Percentiles rank a stretch among this genome's conserved stretches.
These are phyloP conservation scores for Heliconius nattereri DNA, from an alignment of 1,140 invertebrate species.

Conservation along the genomic window DNA sequence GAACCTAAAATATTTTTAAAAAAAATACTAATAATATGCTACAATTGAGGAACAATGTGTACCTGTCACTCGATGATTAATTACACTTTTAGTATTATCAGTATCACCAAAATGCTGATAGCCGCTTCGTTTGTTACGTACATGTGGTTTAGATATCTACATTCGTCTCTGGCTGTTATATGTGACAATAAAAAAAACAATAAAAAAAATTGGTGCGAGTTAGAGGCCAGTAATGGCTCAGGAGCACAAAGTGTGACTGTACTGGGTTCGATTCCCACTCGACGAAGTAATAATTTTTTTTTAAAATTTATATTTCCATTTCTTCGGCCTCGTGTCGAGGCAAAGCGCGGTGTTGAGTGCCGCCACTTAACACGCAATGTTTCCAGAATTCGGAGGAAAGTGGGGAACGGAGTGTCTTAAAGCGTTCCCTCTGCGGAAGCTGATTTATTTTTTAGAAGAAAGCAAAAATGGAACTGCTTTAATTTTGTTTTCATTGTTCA, in stretches of 20 bases:
- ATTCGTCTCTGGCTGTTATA: not conserved
- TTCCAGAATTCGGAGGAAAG: too few species aligned
- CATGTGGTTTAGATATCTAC: not conserved
- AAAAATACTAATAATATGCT: not conserved
- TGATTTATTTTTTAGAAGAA: not conserved
- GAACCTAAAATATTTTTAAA: not conserved
- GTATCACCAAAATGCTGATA: slow-evolving; percentile 2
- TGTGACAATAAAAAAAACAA: not conserved
- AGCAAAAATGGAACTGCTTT: not conserved
- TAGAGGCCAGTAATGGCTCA: too few species aligned
- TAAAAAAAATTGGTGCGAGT: too few species aligned
- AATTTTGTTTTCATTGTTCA: not conserved
- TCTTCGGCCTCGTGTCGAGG: too few species aligned
- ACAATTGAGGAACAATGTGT: not conserved
- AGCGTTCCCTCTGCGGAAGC: too few species aligned
- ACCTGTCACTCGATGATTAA: slow-evolving; percentile 13
- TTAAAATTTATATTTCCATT: too few species aligned
- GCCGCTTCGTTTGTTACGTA: not conserved
- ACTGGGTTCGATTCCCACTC: too few species aligned
- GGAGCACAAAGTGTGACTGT: too few species aligned
- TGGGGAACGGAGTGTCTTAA: too few species aligned
- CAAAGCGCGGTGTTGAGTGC: too few species aligned
- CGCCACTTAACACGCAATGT: too few species aligned
- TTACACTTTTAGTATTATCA: slow-evolving; percentile 16
- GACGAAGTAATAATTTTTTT: too few species aligned